Base-by-base conservation (phyloP, 2,888 invertebrate species). In the Papilio gigon region DNA sequence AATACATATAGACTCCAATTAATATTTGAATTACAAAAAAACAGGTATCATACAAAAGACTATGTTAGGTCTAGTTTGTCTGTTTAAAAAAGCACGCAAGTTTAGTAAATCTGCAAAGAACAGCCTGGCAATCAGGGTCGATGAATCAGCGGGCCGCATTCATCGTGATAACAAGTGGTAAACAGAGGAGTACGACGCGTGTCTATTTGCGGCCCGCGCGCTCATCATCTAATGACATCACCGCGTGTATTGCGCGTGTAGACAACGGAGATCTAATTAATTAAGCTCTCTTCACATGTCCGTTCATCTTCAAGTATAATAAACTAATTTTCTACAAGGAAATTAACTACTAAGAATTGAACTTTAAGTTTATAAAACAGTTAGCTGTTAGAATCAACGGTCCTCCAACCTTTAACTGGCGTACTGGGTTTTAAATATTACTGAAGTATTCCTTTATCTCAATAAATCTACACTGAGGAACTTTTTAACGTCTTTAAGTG, bases 81-180 rank as follows among this genome's bases (percentile, higher is more conserved):
- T 17, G 17, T 42, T 22, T 25, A 11, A 37, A 37, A n/a, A 53
- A 53, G 30, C 11, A 30, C 8, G 30, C 30, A 17, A 11, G 2
- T 56, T 4, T 30, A 27, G 17, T 56, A 9, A 25, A 50, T 17
- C 4, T 17, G n/a, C 9, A 17, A 25, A 25, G 0, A 56, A 8
- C 2, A 56, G 37, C 58, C 33, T 47, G 58, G 63, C 42, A 68
- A 68, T 63, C 63, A 58, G 61, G 11, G 22, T 20, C 37, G 40
- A 35, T 68, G 68, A 68, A 59, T 68, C 68, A 64, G 40, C 56
- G 17, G 37, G 4, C 37, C 64, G 42, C 35, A 58, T 56, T 68
- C 76, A 77, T 77, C 77, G 79, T 81, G 77, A 78, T 78, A 76
- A 75, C 77, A 72, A 76, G 75, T 75, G 72, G 77, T 80, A 81